A percentile compares a stretch with the other conserved stretches of the same genome.
phyloP scores from a whole-genome alignment of 2,113 vertebrate species.

The Channa maculata region DNA sequence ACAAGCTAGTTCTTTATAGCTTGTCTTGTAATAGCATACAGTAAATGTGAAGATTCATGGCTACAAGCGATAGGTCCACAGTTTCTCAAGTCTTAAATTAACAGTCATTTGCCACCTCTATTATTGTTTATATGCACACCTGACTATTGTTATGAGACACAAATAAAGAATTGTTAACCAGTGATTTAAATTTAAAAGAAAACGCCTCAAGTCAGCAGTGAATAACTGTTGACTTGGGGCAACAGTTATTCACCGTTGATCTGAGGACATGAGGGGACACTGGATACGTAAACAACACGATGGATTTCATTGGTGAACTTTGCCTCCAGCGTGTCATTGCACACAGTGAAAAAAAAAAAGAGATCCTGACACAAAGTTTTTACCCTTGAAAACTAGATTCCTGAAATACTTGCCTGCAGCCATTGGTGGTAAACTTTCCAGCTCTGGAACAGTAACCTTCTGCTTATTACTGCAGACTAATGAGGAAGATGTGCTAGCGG shows the following conservation, averaged over 20 bases:
- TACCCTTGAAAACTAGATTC: slow-evolving; percentile 13
- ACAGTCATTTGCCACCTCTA: no score
- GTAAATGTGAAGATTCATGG: no score
- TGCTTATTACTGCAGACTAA: slow-evolving; percentile 28
- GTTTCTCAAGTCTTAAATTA: no score
- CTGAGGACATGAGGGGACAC: background rate
- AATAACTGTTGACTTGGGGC: background rate
- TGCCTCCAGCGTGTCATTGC: slow-evolving; percentile 4
- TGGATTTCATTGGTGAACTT: slow-evolving; percentile 29
- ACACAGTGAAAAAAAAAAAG: background rate
- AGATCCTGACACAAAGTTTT: no score
- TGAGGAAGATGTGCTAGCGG: slow-evolving; percentile 12
- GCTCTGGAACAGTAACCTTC: slow-evolving; percentile 13
- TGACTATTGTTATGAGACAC: no score
- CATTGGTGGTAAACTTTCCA: slow-evolving; percentile 19
- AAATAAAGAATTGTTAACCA: no score
- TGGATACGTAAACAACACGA: slow-evolving; percentile 11
- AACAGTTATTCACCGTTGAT: background rate
- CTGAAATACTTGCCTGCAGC: slow-evolving; percentile 14
- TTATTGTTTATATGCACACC: no score
- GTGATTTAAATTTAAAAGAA: no score
- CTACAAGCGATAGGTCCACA: no score
- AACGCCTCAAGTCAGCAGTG: no score
- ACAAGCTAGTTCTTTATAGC: background rate
- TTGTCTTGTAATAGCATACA: no score